Conservation (phyloP, 2,113 vertebrate genomes). For the Meles meles region DNA sequence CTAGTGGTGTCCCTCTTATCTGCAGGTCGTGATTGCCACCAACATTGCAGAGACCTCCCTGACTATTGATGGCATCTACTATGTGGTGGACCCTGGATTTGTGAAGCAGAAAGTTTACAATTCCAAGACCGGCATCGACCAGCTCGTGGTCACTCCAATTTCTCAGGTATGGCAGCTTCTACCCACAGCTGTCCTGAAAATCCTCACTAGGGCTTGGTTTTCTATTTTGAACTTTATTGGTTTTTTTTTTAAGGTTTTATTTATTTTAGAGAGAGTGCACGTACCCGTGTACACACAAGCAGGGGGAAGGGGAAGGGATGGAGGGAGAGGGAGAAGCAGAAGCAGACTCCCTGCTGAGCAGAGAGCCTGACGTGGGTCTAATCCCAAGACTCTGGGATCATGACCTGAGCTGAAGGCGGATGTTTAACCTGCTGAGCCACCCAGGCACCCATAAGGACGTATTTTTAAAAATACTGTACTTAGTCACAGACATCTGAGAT, state of each 20-base stretch:
- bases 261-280: not conserved
- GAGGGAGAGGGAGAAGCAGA: not conserved
- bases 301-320: no score
- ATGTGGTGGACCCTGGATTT: slow-evolving; percentile 97
- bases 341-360: not conserved
- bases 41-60: slow-evolving; percentile 98
- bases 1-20: not conserved
- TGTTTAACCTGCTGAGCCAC: not conserved
- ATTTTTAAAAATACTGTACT: not conserved
- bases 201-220: not conserved
- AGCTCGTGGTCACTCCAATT: slow-evolving; percentile 98
- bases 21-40: slow-evolving; percentile 96
- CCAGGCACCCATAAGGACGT: not conserved
- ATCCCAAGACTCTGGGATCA: not conserved
- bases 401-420: not conserved
- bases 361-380: not conserved
- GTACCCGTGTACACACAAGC: not conserved
- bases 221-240: not conserved
- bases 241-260: not conserved
- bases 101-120: slow-evolving; percentile 99
- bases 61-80: slow-evolving; percentile 98
- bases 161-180: slow-evolving; percentile 89
- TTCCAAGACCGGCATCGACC: slow-evolving; percentile 98
- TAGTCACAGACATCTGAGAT: not conserved
- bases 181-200: not conserved